These are phyloP conservation scores for Tinamus major DNA, from an alignment of 2,797 vertebrate genomes.

Conservation along the genomic window DNA sequence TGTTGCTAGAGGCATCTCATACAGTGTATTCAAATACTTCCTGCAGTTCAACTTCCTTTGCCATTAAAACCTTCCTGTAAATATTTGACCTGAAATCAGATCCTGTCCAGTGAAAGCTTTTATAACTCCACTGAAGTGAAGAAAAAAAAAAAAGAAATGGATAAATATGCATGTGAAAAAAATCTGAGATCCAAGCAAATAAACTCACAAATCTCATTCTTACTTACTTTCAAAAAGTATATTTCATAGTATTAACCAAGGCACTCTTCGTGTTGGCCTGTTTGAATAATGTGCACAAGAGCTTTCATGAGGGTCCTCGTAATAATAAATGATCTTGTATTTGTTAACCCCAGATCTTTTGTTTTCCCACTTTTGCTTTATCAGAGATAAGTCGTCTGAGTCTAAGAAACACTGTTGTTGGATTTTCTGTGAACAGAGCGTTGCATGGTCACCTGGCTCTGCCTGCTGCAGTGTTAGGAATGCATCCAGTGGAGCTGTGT, in stretches of 20 bases:
- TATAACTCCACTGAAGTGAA: background rate
- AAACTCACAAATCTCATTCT: background rate
- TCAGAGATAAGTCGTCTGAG: background rate
- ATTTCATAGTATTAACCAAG: background rate
- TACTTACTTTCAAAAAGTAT: background rate
- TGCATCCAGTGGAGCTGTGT: background rate
- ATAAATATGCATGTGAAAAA: background rate
- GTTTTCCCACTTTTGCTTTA: background rate
- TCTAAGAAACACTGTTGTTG: background rate
- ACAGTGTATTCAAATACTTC: background rate
- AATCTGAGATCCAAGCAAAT: background rate
- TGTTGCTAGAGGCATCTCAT: background rate
- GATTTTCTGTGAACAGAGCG: background rate
- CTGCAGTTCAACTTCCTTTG: background rate
- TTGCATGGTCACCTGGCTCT: rapidly evolving
- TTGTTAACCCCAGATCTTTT: background rate
- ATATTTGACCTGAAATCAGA: background rate
- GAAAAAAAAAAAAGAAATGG: background rate
- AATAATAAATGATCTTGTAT: background rate
- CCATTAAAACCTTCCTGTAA: background rate
- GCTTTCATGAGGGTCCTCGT: background rate
- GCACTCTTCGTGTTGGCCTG: background rate
- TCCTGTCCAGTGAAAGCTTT: background rate
- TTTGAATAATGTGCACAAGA: background rate
- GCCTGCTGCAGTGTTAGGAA: background rate